Evolutionary conservation across 2,888 invertebrate species (phyloP).

Genomic region (Drosophila tripunctata): DNA sequence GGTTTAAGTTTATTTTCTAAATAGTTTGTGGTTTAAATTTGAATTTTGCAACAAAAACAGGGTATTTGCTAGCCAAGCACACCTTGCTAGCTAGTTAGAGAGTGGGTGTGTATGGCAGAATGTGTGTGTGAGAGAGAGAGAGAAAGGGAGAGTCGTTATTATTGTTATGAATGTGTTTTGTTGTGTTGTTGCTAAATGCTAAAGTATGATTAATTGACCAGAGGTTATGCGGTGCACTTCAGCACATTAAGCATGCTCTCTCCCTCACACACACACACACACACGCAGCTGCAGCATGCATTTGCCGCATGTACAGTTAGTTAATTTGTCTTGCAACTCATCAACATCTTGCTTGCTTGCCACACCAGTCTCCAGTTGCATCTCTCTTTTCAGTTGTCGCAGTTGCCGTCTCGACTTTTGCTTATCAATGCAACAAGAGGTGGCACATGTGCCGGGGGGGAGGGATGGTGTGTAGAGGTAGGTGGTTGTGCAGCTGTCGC

Average conservation of each 20-base stretch:
- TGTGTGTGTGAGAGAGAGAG: neutral
- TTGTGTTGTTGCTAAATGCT: conserved; percentile 39
- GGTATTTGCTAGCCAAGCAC: neutral
- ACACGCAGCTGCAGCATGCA: neutral
- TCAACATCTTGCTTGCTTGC: conserved; percentile 15
- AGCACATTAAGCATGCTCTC: conserved; percentile 42
- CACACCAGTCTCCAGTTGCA: conserved; percentile 27
- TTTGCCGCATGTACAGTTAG: conserved; percentile 5
- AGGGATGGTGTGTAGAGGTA: neutral
- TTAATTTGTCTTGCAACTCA: conserved; percentile 35
- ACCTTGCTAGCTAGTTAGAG: no score
- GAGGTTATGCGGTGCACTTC: conserved; percentile 48
- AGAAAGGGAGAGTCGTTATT: conserved; percentile 31
- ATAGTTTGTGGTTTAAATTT: no score
- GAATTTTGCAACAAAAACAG: no score
- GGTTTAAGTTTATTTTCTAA: no score
- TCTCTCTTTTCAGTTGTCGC: conserved; percentile 14
- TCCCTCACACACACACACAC: no score
- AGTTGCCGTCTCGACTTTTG: neutral
- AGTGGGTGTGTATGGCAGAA: neutral
- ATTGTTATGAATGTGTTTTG: conserved; percentile 63
- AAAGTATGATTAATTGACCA: conserved; percentile 71
- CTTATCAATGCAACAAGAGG: conserved; percentile 24
- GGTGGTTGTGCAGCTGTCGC: conserved; percentile 2
- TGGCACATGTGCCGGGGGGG: neutral